phyloP scores from a whole-genome alignment of 2,888 invertebrate genomes.

The Tenodera sinensis region DNA sequence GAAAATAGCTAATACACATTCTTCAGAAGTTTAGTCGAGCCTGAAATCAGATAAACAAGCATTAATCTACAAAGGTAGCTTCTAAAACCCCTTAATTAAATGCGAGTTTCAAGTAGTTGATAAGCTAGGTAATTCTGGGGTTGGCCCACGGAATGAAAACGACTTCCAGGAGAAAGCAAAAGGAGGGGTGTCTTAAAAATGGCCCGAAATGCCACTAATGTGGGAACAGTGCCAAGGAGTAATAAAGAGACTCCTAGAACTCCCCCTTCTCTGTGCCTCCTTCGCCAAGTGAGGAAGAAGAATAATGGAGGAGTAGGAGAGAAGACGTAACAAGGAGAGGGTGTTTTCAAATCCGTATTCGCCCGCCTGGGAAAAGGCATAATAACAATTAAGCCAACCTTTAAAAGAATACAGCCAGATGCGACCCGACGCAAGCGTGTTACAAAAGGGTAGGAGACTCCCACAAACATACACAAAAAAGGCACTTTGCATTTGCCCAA shows the following conservation, averaged over 20 bases:
- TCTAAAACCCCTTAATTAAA: background rate
- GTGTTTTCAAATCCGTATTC: background rate
- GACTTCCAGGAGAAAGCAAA: background rate
- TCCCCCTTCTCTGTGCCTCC: background rate
- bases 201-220: background rate
- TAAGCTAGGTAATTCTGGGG: background rate
- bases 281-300: background rate
- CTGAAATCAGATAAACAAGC: background rate
- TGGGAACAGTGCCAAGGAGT: background rate
- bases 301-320: background rate
- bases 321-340: background rate
- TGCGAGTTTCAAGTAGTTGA: background rate
- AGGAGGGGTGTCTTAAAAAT: background rate
- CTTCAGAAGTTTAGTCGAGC: background rate
- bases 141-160: background rate
- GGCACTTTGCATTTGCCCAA: background rate
- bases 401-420: background rate
- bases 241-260: background rate
- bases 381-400: background rate
- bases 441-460: background rate
- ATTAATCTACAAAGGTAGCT: background rate
- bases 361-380: background rate
- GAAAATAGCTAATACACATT: background rate
- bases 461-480: background rate
- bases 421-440: background rate